phyloP scores from a whole-genome alignment of 2,113 vertebrate genomes.

The Nothocercus nigrocapillus region DNA sequence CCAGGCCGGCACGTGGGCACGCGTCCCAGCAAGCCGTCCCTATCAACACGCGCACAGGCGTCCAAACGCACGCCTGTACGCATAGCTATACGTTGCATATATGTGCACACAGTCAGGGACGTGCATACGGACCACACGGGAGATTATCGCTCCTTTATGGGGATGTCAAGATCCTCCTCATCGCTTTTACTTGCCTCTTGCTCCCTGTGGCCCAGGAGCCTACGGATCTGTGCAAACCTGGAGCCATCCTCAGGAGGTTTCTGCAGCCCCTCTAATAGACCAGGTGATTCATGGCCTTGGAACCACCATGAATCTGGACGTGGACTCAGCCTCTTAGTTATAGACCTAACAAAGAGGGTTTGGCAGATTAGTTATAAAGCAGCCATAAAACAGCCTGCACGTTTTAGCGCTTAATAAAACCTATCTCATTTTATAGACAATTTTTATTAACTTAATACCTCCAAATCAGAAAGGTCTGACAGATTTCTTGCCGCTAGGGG shows the following conservation, averaged over 20 bases:
- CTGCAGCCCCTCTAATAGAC: not conserved
- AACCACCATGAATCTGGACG: not conserved
- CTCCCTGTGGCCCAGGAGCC: not conserved
- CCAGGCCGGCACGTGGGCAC: too few relatives aligned
- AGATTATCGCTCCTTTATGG: not conserved
- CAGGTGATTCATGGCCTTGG: not conserved
- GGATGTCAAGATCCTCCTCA: not conserved
- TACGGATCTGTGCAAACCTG: not conserved
- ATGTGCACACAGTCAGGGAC: too few relatives aligned
- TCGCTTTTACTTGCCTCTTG: not conserved
- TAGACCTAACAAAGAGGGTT: not conserved
- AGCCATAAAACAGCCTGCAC: conserved; percentile 5
- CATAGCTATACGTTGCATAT: too few relatives aligned
- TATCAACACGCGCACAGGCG: too few relatives aligned
- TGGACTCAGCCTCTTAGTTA: not conserved
- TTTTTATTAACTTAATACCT: conserved; percentile 11
- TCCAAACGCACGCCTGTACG: too few relatives aligned
- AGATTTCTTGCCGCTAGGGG: not conserved
- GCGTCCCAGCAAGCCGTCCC: too few relatives aligned
- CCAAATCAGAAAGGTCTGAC: not conserved
- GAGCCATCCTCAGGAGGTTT: fast-evolving
- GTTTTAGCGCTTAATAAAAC: conserved; percentile 45
- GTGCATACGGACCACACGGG: not conserved
- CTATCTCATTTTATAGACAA: conserved; percentile 29
- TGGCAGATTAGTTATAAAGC: conserved; percentile 9